Evolutionary conservation across 2,888 invertebrate species (phyloP).

Genomic region (Drosophila ezoana): DNA sequence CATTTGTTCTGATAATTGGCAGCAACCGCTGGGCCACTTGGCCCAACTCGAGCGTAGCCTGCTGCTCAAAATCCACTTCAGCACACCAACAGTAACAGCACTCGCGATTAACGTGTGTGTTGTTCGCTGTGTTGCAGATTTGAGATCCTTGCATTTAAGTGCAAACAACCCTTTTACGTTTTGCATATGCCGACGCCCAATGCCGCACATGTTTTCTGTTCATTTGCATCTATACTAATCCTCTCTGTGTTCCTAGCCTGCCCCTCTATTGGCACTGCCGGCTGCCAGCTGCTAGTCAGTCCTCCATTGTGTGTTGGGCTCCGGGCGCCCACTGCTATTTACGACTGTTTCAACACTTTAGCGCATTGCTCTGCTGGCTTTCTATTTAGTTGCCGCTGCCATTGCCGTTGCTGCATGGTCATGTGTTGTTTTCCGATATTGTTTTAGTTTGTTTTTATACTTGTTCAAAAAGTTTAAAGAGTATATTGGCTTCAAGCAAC

Average conservation of each 20-base stretch:
- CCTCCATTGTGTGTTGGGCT: slow-evolving; percentile 42
- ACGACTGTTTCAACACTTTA: slow-evolving; percentile 80
- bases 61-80: slow-evolving; percentile 68
- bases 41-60: slow-evolving; percentile 44
- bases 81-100: slow-evolving; percentile 17
- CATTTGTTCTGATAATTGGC: slow-evolving; percentile 70
- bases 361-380: slow-evolving; percentile 63
- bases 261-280: slow-evolving; percentile 45
- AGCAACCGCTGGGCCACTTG: slow-evolving; percentile 66
- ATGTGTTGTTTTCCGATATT: slow-evolving; percentile 30
- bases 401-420: slow-evolving; percentile 11
- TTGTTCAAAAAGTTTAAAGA: not conserved
- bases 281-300: slow-evolving; percentile 27
- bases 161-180: slow-evolving; percentile 48
- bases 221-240: slow-evolving; percentile 76
- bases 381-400: slow-evolving; percentile 54
- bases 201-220: slow-evolving; percentile 63
- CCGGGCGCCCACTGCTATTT: slow-evolving; percentile 65
- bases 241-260: slow-evolving; percentile 28
- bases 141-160: slow-evolving; percentile 68
- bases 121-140: slow-evolving; percentile 33
- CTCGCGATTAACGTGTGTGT: slow-evolving; percentile 64
- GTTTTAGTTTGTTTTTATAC: slow-evolving; percentile 26
- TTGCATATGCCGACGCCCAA: slow-evolving; percentile 65
- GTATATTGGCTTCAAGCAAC: not conserved